Evolutionary conservation across 2,888 invertebrate genomes (phyloP).

Genomic region (Neoscelio sp.): DNA sequence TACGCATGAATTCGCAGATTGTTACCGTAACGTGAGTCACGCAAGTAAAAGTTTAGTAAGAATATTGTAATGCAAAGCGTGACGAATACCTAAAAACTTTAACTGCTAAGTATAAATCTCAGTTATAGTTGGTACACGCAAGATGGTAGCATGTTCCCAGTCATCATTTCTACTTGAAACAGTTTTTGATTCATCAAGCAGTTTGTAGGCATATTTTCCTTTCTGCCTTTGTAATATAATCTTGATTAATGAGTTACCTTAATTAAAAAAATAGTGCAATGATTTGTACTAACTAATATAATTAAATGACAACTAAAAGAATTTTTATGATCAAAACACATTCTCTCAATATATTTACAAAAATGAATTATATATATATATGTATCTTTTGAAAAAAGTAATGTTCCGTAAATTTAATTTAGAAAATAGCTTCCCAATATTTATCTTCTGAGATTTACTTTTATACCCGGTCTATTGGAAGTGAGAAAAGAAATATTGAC

Average conservation of each 20-base stretch:
- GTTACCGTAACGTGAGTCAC: slow-evolving; percentile 14
- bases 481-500: too few relatives aligned
- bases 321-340: too few relatives aligned
- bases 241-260: background rate
- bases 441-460: slow-evolving; percentile 9
- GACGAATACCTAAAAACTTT: slow-evolving; percentile 10
- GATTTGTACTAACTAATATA: too few relatives aligned
- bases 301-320: too few relatives aligned
- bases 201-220: slow-evolving; percentile 44
- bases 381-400: slow-evolving; percentile 7
- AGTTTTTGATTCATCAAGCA: slow-evolving; percentile 23
- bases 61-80: slow-evolving; percentile 12
- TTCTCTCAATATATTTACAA: slow-evolving; percentile 4
- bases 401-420: slow-evolving; percentile 3
- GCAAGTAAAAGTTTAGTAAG: slow-evolving; percentile 24
- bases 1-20: slow-evolving; percentile 4
- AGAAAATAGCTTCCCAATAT: slow-evolving; percentile 12
- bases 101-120: background rate
- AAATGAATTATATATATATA: background rate
- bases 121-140: slow-evolving; percentile 6
- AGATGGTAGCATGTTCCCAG: slow-evolving; percentile 7
- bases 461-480: background rate
- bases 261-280: too few relatives aligned
- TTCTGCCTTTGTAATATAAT: background rate
- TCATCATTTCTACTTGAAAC: slow-evolving; percentile 43